Evolutionary conservation across 2,113 vertebrate genomes (phyloP).

Genomic region (Chaetodon trifascialis): DNA sequence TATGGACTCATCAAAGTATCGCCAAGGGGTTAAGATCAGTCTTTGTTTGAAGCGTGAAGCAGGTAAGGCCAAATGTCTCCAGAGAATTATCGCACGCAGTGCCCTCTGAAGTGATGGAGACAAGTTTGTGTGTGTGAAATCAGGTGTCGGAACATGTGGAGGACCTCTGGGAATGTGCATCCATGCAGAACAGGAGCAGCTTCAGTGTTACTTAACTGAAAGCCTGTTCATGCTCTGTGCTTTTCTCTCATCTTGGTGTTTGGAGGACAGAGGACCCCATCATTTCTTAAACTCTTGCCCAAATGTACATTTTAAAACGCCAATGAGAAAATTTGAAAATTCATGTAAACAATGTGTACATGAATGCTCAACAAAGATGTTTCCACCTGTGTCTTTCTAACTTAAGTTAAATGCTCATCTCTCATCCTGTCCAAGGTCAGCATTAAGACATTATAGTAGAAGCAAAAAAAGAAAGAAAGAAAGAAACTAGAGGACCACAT

Average conservation of each 20-base stretch:
- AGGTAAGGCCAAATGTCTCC: background rate
- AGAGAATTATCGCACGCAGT: background rate
- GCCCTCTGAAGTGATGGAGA: background rate
- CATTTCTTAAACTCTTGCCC: background rate
- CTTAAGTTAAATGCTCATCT: background rate
- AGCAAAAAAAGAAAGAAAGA: background rate
- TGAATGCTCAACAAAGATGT: background rate
- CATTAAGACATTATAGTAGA: background rate
- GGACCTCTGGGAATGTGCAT: constrained; percentile 39
- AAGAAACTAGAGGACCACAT: background rate
- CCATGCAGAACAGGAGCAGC: constrained; percentile 20
- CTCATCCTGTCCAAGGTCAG: background rate
- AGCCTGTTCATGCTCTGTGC: background rate
- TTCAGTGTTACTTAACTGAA: constrained; percentile 11
- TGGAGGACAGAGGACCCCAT: no score
- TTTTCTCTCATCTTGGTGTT: background rate
- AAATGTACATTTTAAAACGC: background rate
- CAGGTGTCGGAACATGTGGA: constrained; percentile 20
- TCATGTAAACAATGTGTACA: no score
- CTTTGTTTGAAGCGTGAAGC: background rate
- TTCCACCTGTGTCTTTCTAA: background rate
- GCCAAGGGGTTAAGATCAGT: background rate
- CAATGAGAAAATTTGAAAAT: background rate
- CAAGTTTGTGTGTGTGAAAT: constrained; percentile 11
- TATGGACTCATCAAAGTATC: background rate